Conservation (phyloP, 2,797 vertebrate species). For the Oreochromis grahami region DNA sequence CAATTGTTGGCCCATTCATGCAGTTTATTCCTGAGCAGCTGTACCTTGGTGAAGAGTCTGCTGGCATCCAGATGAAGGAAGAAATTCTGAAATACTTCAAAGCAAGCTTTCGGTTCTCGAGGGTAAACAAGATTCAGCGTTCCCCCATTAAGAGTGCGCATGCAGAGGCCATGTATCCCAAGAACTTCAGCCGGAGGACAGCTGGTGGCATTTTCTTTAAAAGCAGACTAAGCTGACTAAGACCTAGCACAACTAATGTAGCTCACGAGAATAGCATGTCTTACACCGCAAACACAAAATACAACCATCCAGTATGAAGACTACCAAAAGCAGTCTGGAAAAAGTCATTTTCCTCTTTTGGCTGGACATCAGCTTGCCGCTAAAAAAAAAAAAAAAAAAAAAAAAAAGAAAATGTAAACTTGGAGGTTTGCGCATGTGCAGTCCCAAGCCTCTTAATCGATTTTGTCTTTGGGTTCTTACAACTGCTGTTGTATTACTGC, state of each 20-base stretch:
- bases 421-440: background rate
- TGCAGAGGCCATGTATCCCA: background rate
- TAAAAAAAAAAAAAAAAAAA: background rate
- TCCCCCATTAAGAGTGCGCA: fast-evolving
- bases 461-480: background rate
- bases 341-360: background rate
- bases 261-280: background rate
- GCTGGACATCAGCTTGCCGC: background rate
- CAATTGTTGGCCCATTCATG: background rate
- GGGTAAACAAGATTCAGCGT: background rate
- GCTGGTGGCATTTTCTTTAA: fast-evolving
- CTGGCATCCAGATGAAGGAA: background rate
- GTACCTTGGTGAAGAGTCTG: background rate
- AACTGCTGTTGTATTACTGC: background rate
- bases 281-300: background rate
- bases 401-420: background rate
- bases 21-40: slow-evolving; percentile 1
- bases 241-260: background rate
- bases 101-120: background rate
- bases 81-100: background rate
- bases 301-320: background rate
- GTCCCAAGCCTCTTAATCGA: background rate
- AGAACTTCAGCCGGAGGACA: background rate
- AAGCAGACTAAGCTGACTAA: background rate
- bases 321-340: background rate